A percentile compares a stretch with the other conserved stretches of the same genome.
phyloP scores from a whole-genome alignment of 1,140 invertebrate species.

The Antheraea pernyi region DNA sequence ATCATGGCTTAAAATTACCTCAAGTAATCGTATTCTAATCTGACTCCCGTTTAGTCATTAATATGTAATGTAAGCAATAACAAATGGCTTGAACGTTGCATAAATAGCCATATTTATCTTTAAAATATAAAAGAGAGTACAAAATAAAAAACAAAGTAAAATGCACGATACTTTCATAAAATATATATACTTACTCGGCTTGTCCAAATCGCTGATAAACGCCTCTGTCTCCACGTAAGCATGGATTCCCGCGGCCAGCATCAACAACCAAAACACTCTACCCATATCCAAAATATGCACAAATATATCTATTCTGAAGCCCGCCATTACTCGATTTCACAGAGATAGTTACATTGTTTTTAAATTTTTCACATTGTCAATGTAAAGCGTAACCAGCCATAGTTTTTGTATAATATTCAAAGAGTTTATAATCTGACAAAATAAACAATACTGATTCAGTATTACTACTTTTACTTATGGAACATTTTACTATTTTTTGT shows the following conservation, averaged over 20 bases:
- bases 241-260: conserved; percentile 37
- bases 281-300: conserved; percentile 3
- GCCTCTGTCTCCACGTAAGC: conserved; percentile 58
- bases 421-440: background rate
- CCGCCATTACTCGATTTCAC: background rate
- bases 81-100: too few relatives aligned
- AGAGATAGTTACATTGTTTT: background rate
- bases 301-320: background rate
- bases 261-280: conserved; percentile 31
- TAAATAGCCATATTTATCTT: too few relatives aligned
- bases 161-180: background rate
- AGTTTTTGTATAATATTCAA: background rate
- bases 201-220: conserved; percentile 61
- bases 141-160: background rate
- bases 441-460: background rate
- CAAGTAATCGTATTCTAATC: too few relatives aligned
- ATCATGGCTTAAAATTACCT: too few relatives aligned
- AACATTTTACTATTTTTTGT: background rate
- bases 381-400: background rate
- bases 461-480: background rate
- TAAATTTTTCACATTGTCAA: background rate
- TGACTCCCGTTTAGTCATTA: too few relatives aligned
- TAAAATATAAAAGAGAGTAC: background rate
- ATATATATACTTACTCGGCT: conserved; percentile 46
- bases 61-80: too few relatives aligned